Conservation (phyloP, 30 jellyfish, hydroid and myxozoan genomes). For the Euphysa ruthae region DNA sequence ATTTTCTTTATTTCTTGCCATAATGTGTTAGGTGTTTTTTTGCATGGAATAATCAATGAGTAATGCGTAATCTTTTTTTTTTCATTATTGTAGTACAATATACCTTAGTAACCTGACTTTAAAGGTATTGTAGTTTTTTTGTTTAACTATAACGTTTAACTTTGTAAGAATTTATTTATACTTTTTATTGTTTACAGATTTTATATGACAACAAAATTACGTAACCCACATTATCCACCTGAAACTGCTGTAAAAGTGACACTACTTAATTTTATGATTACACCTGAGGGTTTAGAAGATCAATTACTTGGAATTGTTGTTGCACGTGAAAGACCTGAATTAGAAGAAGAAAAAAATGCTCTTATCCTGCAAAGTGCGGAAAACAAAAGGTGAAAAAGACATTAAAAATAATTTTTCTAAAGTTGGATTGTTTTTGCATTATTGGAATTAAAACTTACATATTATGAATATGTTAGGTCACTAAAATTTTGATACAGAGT, state of each 20-base stretch:
- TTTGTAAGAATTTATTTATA: neutral
- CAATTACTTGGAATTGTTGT: conserved; percentile 95
- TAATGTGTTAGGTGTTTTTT: too few species aligned
- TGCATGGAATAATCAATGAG: too few species aligned
- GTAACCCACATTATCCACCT: conserved; percentile 98
- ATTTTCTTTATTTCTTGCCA: too few species aligned
- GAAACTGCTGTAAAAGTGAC: conserved; percentile 99
- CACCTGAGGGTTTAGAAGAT: conserved; percentile 98
- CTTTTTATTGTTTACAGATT: conserved; percentile 36
- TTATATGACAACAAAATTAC: conserved; percentile 89
- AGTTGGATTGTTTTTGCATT: too few species aligned
- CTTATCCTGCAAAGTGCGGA: conserved; percentile 97
- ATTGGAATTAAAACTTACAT: too few species aligned
- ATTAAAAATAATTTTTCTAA: too few species aligned
- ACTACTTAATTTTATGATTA: conserved; percentile 87
- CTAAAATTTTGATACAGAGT: too few species aligned
- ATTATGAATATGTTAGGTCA: too few species aligned
- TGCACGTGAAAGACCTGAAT: conserved; percentile 96
- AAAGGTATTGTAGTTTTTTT: neutral
- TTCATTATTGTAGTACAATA: neutral
- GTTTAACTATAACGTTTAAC: neutral
- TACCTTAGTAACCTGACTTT: neutral
- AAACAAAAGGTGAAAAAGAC: conserved; percentile 49
- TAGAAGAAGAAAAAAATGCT: conserved; percentile 95
- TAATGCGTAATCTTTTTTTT: too few species aligned